Percentiles rank a stretch among this genome's conserved stretches.
Conservation (phyloP, 2,797 vertebrate species). For the Nyctalus aviator region DNA sequence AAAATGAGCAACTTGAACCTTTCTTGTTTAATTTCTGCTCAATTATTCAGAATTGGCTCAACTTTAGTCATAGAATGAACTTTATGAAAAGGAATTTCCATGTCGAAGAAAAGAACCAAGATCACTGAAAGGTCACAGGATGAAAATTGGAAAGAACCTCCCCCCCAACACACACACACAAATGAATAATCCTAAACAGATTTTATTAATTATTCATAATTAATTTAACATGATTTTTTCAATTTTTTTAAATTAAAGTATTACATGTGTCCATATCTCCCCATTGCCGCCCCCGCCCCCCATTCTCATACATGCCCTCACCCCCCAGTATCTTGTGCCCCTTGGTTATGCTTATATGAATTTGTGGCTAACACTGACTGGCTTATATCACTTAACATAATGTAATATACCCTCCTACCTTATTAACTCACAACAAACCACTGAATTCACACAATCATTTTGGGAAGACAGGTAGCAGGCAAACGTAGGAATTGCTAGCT, state of each 20-base stretch:
- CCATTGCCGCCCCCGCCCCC: too few species aligned
- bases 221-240: slow-evolving; percentile 69
- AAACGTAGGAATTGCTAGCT: slow-evolving; percentile 82
- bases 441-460: slow-evolving; percentile 79
- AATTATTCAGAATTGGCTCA: slow-evolving; percentile 35
- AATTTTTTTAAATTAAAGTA: too few species aligned
- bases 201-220: slow-evolving; percentile 68
- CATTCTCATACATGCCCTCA: too few species aligned
- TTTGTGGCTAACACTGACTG: too few species aligned
- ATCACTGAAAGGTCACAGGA: neutral
- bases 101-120: neutral
- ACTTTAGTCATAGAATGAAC: neutral
- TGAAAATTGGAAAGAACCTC: neutral
- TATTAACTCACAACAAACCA: slow-evolving; percentile 77
- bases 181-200: neutral
- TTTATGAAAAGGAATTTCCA: slow-evolving; percentile 41
- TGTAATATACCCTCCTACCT: slow-evolving; percentile 70
- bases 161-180: neutral
- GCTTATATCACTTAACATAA: too few species aligned
- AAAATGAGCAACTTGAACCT: neutral
- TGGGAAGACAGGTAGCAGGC: slow-evolving; percentile 82
- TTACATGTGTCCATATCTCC: too few species aligned
- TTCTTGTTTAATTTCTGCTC: neutral
- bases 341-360: too few species aligned
- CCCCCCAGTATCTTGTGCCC: too few species aligned